Evolutionary conservation across 2,113 vertebrate genomes (phyloP).

Genomic region (Microcebus jonahi): DNA sequence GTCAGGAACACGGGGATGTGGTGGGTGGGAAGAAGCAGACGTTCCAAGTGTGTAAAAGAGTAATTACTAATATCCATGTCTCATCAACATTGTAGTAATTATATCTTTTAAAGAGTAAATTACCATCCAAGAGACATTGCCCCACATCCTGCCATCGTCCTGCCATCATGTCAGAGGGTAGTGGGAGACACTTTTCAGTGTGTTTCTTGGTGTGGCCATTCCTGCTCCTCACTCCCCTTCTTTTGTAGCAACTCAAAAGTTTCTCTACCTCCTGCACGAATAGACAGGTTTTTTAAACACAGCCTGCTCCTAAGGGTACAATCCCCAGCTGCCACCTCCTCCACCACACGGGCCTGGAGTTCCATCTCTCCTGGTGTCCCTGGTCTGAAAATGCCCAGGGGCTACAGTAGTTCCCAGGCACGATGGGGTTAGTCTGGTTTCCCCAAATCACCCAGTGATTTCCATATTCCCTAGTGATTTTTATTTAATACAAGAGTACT

Average conservation of each 20-base stretch:
- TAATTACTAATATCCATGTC: not conserved
- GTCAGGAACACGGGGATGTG: not conserved
- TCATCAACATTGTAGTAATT: not conserved
- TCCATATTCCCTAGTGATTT: not conserved
- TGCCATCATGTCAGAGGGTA: not conserved
- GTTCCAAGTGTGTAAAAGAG: not conserved
- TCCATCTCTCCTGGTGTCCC: not conserved
- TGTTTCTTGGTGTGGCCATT: rapidly evolving
- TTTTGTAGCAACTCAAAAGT: not conserved
- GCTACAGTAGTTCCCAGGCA: not conserved
- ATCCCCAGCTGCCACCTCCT: not conserved
- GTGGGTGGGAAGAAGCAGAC: not conserved
- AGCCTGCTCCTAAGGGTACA: not conserved
- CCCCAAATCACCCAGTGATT: not conserved
- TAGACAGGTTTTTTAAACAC: not conserved
- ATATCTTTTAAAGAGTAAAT: not conserved
- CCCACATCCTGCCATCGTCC: not conserved
- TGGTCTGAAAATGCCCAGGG: not conserved
- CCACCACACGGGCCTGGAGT: not conserved
- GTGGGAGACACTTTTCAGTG: not conserved
- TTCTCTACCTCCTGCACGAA: not conserved
- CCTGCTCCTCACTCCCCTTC: not conserved
- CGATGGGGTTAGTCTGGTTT: not conserved
- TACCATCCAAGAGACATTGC: not conserved
- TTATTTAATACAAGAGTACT: not conserved